A percentile compares a stretch with the other conserved stretches of the same genome.
phyloP scores from a whole-genome alignment of 1,140 invertebrate genomes.

The Drosophila hydei region DNA sequence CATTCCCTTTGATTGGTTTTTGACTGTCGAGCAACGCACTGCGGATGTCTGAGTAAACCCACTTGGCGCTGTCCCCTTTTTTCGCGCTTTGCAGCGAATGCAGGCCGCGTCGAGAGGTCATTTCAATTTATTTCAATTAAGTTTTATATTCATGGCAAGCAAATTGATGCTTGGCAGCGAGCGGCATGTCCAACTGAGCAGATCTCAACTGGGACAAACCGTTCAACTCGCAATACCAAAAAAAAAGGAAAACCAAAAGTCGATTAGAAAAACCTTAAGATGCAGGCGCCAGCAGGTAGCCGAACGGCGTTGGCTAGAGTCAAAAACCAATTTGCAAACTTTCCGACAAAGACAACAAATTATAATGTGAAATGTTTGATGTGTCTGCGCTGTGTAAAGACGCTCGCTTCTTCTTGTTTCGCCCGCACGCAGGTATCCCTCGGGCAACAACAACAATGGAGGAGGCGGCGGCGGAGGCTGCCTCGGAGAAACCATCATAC shows the following conservation, averaged over 20 bases:
- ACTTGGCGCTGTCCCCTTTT: background rate
- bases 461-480: background rate
- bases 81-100: constrained; percentile 6
- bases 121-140: constrained; percentile 83
- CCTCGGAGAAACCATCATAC: constrained; percentile 61
- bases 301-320: background rate
- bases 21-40: constrained; percentile 6
- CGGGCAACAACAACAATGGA: constrained; percentile 89
- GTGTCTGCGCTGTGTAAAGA: constrained; percentile 74
- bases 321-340: constrained; percentile 47
- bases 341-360: constrained; percentile 52
- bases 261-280: background rate
- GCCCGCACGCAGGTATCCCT: constrained; percentile 87
- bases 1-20: constrained; percentile 64
- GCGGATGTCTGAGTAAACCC: constrained; percentile 23
- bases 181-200: background rate
- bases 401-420: constrained; percentile 73
- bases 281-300: constrained; percentile 34
- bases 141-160: constrained; percentile 60
- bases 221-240: background rate
- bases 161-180: constrained; percentile 6
- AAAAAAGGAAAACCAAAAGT: too few relatives aligned
- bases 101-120: constrained; percentile 69
- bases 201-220: constrained; percentile 11
- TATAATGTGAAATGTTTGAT: constrained; percentile 56